Percentiles rank a stretch among this genome's conserved stretches.
Conservation (phyloP, 2,113 vertebrate species). For the Mastomys natalensis region DNA sequence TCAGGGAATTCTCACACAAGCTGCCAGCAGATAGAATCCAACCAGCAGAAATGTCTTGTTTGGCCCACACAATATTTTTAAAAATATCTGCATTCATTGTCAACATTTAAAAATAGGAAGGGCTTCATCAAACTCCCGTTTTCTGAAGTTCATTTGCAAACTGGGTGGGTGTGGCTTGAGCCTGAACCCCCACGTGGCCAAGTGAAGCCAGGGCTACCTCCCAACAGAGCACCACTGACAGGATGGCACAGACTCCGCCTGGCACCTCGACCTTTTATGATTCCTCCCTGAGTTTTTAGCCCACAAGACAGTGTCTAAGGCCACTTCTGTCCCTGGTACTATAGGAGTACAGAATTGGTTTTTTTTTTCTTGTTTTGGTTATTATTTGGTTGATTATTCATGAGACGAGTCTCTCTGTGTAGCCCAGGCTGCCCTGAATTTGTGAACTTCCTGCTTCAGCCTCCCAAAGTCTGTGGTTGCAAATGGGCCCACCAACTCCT, state of each 20-base stretch:
- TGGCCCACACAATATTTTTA: constrained; percentile 75
- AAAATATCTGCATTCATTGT: constrained; percentile 79
- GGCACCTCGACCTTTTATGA: fast-evolving
- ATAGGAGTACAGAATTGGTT: not conserved
- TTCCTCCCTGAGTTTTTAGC: not conserved
- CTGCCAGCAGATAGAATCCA: constrained; percentile 52
- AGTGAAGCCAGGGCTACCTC: not conserved
- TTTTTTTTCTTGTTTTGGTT: not conserved
- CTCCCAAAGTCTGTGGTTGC: not conserved
- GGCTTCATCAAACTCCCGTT: constrained; percentile 51
- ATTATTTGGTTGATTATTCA: not conserved
- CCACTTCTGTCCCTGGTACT: not conserved
- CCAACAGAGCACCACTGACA: fast-evolving
- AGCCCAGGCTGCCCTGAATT: not conserved
- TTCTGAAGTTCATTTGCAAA: constrained; percentile 59
- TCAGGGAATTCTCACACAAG: constrained; percentile 12
- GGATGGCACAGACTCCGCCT: not conserved
- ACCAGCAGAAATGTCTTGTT: constrained; percentile 68
- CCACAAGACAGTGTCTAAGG: fast-evolving
- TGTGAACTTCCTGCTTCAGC: not conserved
- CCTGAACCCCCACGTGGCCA: fast-evolving
- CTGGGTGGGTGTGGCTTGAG: not conserved
- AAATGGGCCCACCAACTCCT: too few species aligned
- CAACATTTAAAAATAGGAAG: constrained; percentile 80
- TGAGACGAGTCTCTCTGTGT: not conserved